Evolutionary conservation across 2,888 invertebrate species (phyloP), one percentile per base, ranked within the genome.

Genomic region (Hemithea aestivaria): DNA sequence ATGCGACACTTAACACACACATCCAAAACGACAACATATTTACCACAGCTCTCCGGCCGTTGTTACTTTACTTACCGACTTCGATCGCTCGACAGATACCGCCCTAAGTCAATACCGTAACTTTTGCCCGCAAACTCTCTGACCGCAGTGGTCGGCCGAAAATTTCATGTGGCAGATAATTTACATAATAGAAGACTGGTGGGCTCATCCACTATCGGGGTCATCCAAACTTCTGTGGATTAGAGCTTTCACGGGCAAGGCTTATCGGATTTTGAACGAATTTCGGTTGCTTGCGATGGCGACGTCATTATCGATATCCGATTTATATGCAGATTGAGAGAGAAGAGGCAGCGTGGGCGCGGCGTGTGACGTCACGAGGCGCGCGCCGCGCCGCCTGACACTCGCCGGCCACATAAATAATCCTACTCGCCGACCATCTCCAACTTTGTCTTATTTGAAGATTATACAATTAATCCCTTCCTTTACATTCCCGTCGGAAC

Each of bases 281-380:
- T 79, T 85, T 82, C 64, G 75, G 70, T 74, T 78, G 74, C 81
- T 83, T 78, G 74, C 75, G 78, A 79, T 77, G 69, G 77, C 74
- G 75, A 78, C 76, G 77, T 82, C 81, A 85, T 85, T 84, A 85
- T 82, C 79, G 80, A 77, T 81, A 84, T 81, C 79, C 87, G 83
- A 88, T 88, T 85, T 87, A 87, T 85, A 87, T 88, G 87, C 83
- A 88, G 84, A 88, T 87, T 81, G 70, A 58, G 56, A 73, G 69
- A 72, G 73, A 73, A 81, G 74, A 69, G 68, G 57, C 51, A 54
- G 57, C 53, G 57, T 56, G 65, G 64, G 58, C 42, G 63, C 52
- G 62, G 51, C 53, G 46, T 48, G 53, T 67, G 71, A 66, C 68
- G 73, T 72, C 73, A 73, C 67, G 65, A 61, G 45, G 33, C 31